Base-by-base conservation (phyloP, 2,797 vertebrate species). In the Chaetodon trifasciatus region DNA sequence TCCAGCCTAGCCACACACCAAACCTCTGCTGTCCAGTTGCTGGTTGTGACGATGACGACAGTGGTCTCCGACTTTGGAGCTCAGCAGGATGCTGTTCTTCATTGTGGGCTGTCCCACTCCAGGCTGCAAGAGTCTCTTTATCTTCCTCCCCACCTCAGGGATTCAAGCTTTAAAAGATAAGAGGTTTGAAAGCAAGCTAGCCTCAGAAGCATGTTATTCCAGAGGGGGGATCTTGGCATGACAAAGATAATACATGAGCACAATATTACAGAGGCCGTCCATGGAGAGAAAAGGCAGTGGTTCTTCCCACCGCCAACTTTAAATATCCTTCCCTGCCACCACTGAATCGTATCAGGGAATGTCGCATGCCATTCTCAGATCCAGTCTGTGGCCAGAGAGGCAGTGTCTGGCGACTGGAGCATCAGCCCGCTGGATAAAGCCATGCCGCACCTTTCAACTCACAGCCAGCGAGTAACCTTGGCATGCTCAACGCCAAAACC, bases 171-270 rank as follows among this genome's bases (percentile, higher is more conserved):
- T 74, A 66, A 68, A 76, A 81, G 66, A 86, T 70, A 78, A 74
- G 82, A 87, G 68, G 87, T 90, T 88, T 86, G 77, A 84, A 86
- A 84, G 85, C 83, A 74, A 88, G 85, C 85, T 63, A 83, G 90
- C 83, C 84, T 88, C 85, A 69, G 81, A 84, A 91, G 75, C 84
- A 68, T 76, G 75, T 85, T 84, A 78, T 65, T 93, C 86, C 89
- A 81, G 75, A 84, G 88, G 84, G 81, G 89, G 91, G 19, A 84
- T 88, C 88, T 91, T 89, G 91, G 88, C 84, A 81, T 92, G 84
- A 89, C 86, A 91, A 86, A 92, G 88, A 91, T 89, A 91, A 92
- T 84, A 91, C 85, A 87, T 75, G 87, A 91, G 81, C 84, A 88
- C 87, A 88, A 90, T 85, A 92, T 87, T 89, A 91, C 85, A 89